A percentile compares a stretch with the other conserved stretches of the same genome.
These are phyloP conservation scores for Columba guinea DNA, from an alignment of 2,797 vertebrate species.

Conservation along the genomic window DNA sequence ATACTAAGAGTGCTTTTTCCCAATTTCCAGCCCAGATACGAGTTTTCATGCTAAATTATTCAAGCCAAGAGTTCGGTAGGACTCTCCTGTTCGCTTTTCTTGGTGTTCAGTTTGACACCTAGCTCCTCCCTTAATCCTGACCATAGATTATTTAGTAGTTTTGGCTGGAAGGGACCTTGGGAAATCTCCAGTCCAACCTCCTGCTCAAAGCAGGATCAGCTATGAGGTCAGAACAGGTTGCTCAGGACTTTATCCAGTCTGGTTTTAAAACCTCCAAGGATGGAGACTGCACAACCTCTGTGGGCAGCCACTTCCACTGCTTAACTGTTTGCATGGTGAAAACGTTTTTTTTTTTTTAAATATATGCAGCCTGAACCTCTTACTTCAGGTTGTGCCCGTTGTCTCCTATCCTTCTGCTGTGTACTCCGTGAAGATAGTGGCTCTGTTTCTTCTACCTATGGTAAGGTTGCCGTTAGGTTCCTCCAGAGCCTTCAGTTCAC, in stretches of 20 bases:
- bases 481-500: not conserved
- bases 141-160: not conserved
- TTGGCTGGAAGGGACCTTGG: not conserved
- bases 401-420: not conserved
- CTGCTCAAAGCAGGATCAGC: not conserved
- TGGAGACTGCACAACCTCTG: not conserved
- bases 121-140: not conserved
- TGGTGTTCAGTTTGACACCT: not conserved
- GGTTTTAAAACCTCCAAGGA: not conserved
- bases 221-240: not conserved
- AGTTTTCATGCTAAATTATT: not conserved
- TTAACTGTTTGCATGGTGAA: not conserved
- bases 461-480: not conserved
- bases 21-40: rapidly evolving
- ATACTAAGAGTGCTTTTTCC: not conserved
- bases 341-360: not conserved
- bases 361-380: not conserved
- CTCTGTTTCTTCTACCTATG: not conserved
- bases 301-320: not conserved
- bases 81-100: not conserved
- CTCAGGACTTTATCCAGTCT: not conserved
- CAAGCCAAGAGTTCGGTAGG: not conserved
- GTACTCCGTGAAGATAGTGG: not conserved
- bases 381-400: not conserved
- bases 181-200: not conserved